Base-by-base conservation (phyloP, 2,888 invertebrate genomes). In the Ernsta delagoae region DNA sequence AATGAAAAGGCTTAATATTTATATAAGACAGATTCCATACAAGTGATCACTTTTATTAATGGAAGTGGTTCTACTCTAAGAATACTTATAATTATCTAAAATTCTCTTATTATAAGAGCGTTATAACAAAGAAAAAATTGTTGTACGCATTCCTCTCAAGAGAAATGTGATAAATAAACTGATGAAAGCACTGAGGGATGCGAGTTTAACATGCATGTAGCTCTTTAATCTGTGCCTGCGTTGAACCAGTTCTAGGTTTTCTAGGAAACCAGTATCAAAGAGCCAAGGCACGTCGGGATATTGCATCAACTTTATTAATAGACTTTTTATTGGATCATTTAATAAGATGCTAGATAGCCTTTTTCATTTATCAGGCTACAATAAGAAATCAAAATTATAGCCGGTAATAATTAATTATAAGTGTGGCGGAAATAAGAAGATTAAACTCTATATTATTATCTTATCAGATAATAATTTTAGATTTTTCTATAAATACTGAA, bases 291-390 rank as follows among this genome's bases (percentile, higher is more conserved):
- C 64, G 65, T 2, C 43, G 56, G 43, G 64, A 63, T 53, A 24
- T 59, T 65, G 45, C 64, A 57, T 65, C 59, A 65, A 50, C 11
- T 11, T 43, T 66, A 66, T 66, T 43, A 54, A 60, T 66, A 66
- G 59, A 54, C 59, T 53, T 53, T 66, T 67, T 67, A 67, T 67
- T 67, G 54, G 34, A 60, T 41, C 59, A 54, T 59, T 57, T 43
- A 48, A 65, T 57, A 65, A 57, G 45, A 45, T 57, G 5, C n/a
- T 12, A 54, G 8, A 45, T 65, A 57, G 34, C 16, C 34, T 16
- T 50, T 36, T 12, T 45, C 48, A 8, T 65, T 65, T 59, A 65
- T 48, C 3, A 45, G 16, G 41, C 63, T 54, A 4, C 45, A 50
- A 50, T 61, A 50, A 34, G 50, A 43, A 9, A 24, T 1, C 24